Evolutionary conservation across 2,113 vertebrate species (phyloP), one percentile per base, ranked within the genome.

Genomic region (Pterophyllum scalare): DNA sequence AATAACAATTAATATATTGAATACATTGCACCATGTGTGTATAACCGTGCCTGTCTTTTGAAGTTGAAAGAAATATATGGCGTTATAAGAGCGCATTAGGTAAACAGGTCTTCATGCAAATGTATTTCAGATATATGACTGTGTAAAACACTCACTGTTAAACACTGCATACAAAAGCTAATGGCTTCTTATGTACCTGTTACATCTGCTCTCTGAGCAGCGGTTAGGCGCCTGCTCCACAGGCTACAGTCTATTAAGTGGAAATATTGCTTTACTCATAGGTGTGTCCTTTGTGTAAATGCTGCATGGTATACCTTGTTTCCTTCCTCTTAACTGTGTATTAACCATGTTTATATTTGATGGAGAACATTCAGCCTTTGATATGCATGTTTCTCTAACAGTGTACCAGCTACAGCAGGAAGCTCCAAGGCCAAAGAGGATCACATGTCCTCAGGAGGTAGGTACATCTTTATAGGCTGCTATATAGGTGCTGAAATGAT

Each of bases 321-420:
- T 65, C 9, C 35, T 26, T 59, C 57, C 24, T 78, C 33, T 80
- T 59, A 64, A 49, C 61, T 78, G 22, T 79, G 56, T 62, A 15
- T 60, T 64, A 31, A 54, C 43, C 15, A 22, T 8, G 2, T 61
- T 72, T 82, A 7, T 82, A 85, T 75, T 58, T 40, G 54, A 74
- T 74, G 20, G 8, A 9, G 60, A 26, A 75, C 82, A 40, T 58
- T 52, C 40, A 59, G 59, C 40, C 40, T 49, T 75, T 79, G 3
- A 78, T 87, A 35, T 86, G 14, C 58, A 24, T 93, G 81, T 95
- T 92, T 95, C 56, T 95, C 93, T 93, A 87, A 88, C 96, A 99
- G 98, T 99, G 90, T 99, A 99, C 96, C 98, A 99, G 88, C 93
- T 99, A 81, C 98, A 99, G 93, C 98, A 99, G 94, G 98, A 99